phyloP scores from a whole-genome alignment of 2,888 invertebrate species.

The Hofmannophila pseudospretella region DNA sequence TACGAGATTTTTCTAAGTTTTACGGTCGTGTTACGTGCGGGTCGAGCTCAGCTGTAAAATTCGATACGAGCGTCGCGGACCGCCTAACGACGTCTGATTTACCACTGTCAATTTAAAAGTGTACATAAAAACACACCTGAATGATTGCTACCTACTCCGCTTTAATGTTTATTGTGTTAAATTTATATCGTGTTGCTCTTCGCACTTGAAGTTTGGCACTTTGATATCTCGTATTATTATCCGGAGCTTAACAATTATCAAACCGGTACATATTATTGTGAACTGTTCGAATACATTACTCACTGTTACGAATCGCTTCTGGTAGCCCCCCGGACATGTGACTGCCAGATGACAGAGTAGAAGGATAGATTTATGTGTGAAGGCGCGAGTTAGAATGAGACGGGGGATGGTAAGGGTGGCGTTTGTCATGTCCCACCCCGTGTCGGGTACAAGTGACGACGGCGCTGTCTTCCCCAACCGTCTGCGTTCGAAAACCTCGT shows the following conservation, averaged over 20 bases:
- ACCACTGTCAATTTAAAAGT: slow-evolving; percentile 65
- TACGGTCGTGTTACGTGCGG: slow-evolving; percentile 60
- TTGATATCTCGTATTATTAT: slow-evolving; percentile 1
- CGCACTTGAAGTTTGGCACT: slow-evolving; percentile 9
- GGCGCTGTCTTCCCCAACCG: slow-evolving; percentile 64
- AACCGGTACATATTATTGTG: slow-evolving; percentile 39
- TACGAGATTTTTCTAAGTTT: slow-evolving; percentile 69
- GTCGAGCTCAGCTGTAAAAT: slow-evolving; percentile 59
- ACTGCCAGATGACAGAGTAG: slow-evolving; percentile 62
- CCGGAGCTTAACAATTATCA: slow-evolving; percentile 17
- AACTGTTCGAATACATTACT: slow-evolving; percentile 63
- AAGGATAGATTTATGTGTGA: slow-evolving; percentile 29
- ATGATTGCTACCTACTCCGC: slow-evolving; percentile 46
- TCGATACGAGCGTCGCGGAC: slow-evolving; percentile 59
- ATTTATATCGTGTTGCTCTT: slow-evolving; percentile 29
- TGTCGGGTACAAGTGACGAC: slow-evolving; percentile 68
- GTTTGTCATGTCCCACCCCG: slow-evolving; percentile 68
- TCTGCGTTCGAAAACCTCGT: slow-evolving; percentile 59
- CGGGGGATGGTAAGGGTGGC: slow-evolving; percentile 53
- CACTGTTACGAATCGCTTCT: slow-evolving; percentile 72
- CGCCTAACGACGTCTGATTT: slow-evolving; percentile 67
- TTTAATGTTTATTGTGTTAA: slow-evolving; percentile 46
- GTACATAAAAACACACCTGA: slow-evolving; percentile 62
- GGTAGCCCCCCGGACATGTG: slow-evolving; percentile 61
- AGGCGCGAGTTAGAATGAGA: slow-evolving; percentile 39